Percentiles rank a stretch among this genome's conserved stretches.
Evolutionary conservation across 2,113 vertebrate genomes (phyloP).

Genomic region (Phyllostomus hastatus): DNA sequence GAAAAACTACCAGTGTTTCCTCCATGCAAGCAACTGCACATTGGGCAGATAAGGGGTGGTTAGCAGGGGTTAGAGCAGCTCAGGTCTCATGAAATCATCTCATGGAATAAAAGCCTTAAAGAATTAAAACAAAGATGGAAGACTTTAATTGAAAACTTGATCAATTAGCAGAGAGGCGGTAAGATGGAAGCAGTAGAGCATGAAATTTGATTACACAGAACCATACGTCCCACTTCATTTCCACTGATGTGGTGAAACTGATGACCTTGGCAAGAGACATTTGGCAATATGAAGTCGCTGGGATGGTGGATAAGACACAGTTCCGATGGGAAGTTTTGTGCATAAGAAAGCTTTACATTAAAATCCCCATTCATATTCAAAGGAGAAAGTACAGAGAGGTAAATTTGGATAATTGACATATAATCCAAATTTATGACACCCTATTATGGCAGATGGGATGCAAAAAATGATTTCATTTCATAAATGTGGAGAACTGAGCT

Average conservation of each 20-base stretch:
- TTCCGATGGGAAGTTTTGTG: constrained; percentile 76
- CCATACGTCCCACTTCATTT: constrained; percentile 82
- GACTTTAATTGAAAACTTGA: constrained; percentile 87
- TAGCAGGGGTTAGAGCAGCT: constrained; percentile 50
- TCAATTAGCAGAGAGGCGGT: constrained; percentile 86
- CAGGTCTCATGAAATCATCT: constrained; percentile 77
- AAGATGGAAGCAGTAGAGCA: constrained; percentile 81
- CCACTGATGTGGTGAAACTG: constrained; percentile 73
- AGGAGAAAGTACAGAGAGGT: constrained; percentile 70
- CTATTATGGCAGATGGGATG: constrained; percentile 65
- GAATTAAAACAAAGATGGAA: constrained; percentile 86
- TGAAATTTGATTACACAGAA: constrained; percentile 87
- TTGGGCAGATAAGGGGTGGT: constrained; percentile 49
- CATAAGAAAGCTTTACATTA: constrained; percentile 78
- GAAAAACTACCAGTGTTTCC: neutral
- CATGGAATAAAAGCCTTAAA: constrained; percentile 83
- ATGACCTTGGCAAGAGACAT: constrained; percentile 82
- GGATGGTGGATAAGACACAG: constrained; percentile 63
- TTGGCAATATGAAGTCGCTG: constrained; percentile 71
- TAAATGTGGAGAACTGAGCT: constrained; percentile 70
- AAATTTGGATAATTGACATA: constrained; percentile 80
- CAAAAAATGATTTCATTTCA: constrained; percentile 69
- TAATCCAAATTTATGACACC: constrained; percentile 81
- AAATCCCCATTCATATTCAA: constrained; percentile 78
- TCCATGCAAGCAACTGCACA: constrained; percentile 39